Evolutionary conservation across 2,113 vertebrate species (phyloP).

Genomic region (Catharus fuscescens): DNA sequence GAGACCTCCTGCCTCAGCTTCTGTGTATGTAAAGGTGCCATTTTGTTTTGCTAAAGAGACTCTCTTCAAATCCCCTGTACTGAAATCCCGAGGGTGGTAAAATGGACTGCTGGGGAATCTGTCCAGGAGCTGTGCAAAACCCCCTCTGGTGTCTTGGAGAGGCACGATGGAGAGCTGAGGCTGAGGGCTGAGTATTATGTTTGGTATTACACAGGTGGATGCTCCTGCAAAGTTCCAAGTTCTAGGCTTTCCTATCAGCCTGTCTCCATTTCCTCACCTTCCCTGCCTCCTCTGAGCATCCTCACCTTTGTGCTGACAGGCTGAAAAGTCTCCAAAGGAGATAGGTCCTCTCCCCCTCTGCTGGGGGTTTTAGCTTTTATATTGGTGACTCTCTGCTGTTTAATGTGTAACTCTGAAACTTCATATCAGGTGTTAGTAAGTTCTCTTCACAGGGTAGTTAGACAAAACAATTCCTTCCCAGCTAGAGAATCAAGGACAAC

Average conservation of each 20-base stretch:
- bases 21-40: background rate
- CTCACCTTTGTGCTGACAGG: background rate
- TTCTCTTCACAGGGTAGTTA: no score
- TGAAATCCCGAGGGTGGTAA: background rate
- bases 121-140: fast-evolving
- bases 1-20: background rate
- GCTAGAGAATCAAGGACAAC: no score
- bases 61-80: background rate
- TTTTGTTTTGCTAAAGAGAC: background rate
- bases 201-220: background rate
- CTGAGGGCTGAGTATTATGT: fast-evolving
- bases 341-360: background rate
- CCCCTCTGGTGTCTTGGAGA: background rate
- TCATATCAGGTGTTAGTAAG: no score
- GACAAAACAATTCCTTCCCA: no score
- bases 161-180: background rate
- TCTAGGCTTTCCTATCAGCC: background rate
- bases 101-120: background rate
- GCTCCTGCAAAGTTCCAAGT: background rate
- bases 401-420: no score
- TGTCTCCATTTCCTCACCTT: background rate
- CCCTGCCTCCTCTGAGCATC: background rate
- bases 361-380: no score
- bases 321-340: background rate
- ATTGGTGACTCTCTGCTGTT: no score